Base-by-base conservation (phyloP, 2,113 vertebrate species). In the Drymodes brunneopygia region DNA sequence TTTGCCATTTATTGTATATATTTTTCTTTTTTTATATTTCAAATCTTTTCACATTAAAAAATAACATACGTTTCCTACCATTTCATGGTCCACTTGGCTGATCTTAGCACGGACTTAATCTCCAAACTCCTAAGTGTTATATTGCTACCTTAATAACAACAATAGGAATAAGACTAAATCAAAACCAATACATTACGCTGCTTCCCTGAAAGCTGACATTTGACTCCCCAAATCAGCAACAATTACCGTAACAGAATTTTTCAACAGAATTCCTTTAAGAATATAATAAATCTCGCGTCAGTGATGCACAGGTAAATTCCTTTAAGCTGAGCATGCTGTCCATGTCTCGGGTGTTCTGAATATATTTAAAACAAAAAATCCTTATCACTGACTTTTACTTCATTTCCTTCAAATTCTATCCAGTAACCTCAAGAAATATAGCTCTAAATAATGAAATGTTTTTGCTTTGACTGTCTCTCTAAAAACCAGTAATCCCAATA, bases 391-490 rank as follows among this genome's bases (percentile, higher is more conserved):
- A 88, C 74, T 74, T 91, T 74, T 60, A 45, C 61, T 90, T 90
- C 47, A 60, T 81, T 62, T 95, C 70, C 38, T 94, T 71, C 65
- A 81, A 81, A 73, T 78, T 74, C 92, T 91, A 93, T 89, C 96
- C 94, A 97, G 86, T 69, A 92, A 89, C 92, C 92, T 96, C 88
- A 95, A 95, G 88, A 95, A 95, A 88, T 84, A 96, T 6, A 95
- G 88, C 81, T 93, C 60, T 64, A 74, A 88, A 94, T 69, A 95
- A 75, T 35, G 42, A 94, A 97, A 97, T 97, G 97, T 94, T 96
- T 98, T 98, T 98, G 98, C 97, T 99, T 98, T 98, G 98, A 99
- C 98, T 98, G 97, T 98, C 98, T 98, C 98, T 96, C 94, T 96
- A 94, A 96, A 98, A 97, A 91, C 58, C 94, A 94, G 96, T 96